Conservation (phyloP, 2,888 invertebrate genomes). For the Germaria angustata region DNA sequence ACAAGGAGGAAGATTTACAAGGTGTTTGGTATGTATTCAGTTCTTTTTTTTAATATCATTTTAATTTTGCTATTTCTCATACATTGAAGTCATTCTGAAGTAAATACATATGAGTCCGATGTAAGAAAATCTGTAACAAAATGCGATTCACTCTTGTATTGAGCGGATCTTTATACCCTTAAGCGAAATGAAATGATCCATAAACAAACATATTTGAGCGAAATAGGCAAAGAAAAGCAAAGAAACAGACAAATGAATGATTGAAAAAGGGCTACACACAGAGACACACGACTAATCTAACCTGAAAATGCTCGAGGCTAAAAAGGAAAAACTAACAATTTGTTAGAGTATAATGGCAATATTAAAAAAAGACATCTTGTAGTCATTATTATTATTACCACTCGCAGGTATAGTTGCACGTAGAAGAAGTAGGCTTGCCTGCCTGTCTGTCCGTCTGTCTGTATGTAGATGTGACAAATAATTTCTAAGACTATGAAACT, state of each 20-base stretch:
- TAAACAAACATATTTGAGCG: slow-evolving; percentile 51
- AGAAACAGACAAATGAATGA: not conserved
- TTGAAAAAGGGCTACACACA: slow-evolving; percentile 2
- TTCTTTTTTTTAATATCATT: slow-evolving; percentile 15
- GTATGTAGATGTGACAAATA: slow-evolving; percentile 40
- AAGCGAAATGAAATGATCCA: slow-evolving; percentile 42
- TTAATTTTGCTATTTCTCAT: slow-evolving; percentile 35
- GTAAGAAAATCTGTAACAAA: slow-evolving; percentile 30
- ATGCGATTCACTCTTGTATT: slow-evolving; percentile 21
- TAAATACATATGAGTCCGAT: slow-evolving; percentile 1
- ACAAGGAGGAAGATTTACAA: slow-evolving; percentile 57
- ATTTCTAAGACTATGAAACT: slow-evolving; percentile 47
- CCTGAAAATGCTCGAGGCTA: slow-evolving; percentile 44
- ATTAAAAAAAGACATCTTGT: slow-evolving; percentile 57
- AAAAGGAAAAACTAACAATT: slow-evolving; percentile 57
- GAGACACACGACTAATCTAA: slow-evolving; percentile 26
- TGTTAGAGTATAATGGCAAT: slow-evolving; percentile 60
- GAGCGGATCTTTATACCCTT: slow-evolving; percentile 39
- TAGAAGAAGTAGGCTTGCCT: slow-evolving; percentile 5
- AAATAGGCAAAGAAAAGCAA: slow-evolving; percentile 27
- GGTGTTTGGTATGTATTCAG: slow-evolving; percentile 42
- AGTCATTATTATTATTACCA: slow-evolving; percentile 39
- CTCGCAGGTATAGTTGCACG: not conserved
- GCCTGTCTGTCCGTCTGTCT: not conserved
- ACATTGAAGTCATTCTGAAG: slow-evolving; percentile 6